Evolutionary conservation across 1,140 invertebrate genomes (phyloP).

Genomic region (Brachionus paranguensis): DNA sequence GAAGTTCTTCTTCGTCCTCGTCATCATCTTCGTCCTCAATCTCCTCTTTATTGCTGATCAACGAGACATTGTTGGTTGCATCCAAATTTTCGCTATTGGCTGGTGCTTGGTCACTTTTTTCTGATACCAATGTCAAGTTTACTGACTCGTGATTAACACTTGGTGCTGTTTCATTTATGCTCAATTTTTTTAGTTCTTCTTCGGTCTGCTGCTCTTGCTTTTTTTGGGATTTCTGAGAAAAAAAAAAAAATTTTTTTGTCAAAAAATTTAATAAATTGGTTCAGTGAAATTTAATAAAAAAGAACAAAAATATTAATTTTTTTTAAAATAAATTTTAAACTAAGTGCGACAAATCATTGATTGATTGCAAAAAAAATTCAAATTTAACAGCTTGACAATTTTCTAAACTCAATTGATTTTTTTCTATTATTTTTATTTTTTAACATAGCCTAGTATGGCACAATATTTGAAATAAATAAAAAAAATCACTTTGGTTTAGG

Average conservation of each 20-base stretch:
- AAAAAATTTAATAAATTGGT: neutral
- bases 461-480: no score
- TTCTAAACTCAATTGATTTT: no score
- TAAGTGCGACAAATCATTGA: no score
- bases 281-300: neutral
- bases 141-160: neutral
- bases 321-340: no score
- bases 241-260: neutral
- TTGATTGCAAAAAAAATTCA: no score
- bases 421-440: no score
- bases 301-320: neutral
- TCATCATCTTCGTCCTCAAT: slow-evolving; percentile 40
- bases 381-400: no score
- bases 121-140: neutral
- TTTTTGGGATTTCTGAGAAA: slow-evolving; percentile 7
- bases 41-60: neutral
- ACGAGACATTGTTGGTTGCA: neutral
- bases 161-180: neutral
- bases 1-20: slow-evolving; percentile 42
- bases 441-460: no score
- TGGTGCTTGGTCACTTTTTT: slow-evolving; percentile 41
- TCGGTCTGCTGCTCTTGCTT: slow-evolving; percentile 23
- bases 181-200: slow-evolving; percentile 33
- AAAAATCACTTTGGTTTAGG: no score
- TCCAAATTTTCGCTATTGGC: neutral